Evolutionary conservation across 2,113 vertebrate genomes (phyloP), one percentile per base, ranked within the genome.

Genomic region (Fulmarus glacialis): DNA sequence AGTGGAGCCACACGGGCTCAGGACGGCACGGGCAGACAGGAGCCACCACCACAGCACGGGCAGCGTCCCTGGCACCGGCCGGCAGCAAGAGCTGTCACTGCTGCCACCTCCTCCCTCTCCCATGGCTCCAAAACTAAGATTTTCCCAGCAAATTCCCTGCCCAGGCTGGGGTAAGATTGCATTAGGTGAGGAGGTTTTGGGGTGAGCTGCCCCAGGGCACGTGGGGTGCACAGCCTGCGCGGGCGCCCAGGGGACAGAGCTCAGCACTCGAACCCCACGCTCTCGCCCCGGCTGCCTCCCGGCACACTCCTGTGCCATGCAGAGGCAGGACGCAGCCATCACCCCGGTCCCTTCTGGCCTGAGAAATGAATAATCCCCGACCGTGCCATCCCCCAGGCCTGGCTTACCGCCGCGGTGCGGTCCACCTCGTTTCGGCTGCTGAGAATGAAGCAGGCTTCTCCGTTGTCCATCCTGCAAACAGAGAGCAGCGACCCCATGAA

Each of bases 391-490:
- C 90, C 79, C 59, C 7, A 16, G 24, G 16, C 62, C 9, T 11
- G 18, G 59, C 98, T 98, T 97, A 99, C 99, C 2, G 99, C 99
- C 0, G 99, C 99, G 0, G 98, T 99, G 23, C 99, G 98, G 70
- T 99, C 99, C 94, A 98, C 99, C 89, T 99, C 99, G 0, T 99
- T 99, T 0, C 99, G 95, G 92, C 99, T 99, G 96, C 98, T 99
- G 67, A 99, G 98, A 19, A 99, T 99, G 79, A 99, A 99, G 77
- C 99, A 99, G 85, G 98, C 99, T 80, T 99, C 99, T 6, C 99
- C 99, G 0, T 99, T 98, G 97, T 99, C 99, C 98, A 99, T 98
- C 97, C 99, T 99, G 96, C 55, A 82, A 66, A 58, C 27, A 73
- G 18, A 96, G 17, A 67, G 40, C 73, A 42, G 48, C 0, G 6